A percentile compares a stretch with the other conserved stretches of the same genome.
These are phyloP conservation scores for Eremobia ochroleuca DNA, from an alignment of 2,888 invertebrate species.

Conservation along the genomic window DNA sequence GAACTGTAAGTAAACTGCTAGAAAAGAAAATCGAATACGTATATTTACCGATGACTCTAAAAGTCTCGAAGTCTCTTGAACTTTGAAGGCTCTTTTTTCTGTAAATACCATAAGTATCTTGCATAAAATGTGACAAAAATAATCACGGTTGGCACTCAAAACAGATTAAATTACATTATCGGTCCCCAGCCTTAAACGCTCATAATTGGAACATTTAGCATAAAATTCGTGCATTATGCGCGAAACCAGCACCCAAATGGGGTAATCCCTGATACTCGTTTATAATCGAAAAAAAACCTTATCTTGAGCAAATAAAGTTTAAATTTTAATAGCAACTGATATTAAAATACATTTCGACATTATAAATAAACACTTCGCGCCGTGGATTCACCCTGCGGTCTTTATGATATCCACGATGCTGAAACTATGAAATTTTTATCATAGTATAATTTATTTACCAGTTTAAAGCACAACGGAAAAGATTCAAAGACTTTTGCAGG, in stretches of 20 bases:
- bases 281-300: constrained; percentile 12
- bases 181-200: constrained; percentile 10
- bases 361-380: constrained; percentile 31
- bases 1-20: constrained; percentile 32
- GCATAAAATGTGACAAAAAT: constrained; percentile 18
- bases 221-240: constrained; percentile 43
- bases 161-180: constrained; percentile 23
- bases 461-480: background rate
- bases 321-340: constrained; percentile 6
- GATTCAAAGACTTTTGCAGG: background rate
- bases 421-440: constrained; percentile 10
- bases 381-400: constrained; percentile 18
- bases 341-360: constrained; percentile 30
- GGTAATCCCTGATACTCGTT: constrained; percentile 15
- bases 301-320: background rate
- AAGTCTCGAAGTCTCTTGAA: background rate
- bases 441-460: background rate
- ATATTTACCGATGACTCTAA: constrained; percentile 37
- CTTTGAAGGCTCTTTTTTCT: no score
- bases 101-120: constrained; percentile 2
- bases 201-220: constrained; percentile 53
- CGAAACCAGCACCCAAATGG: constrained; percentile 33
- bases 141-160: constrained; percentile 27
- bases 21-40: constrained; percentile 51
- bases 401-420: constrained; percentile 22